phyloP scores from a whole-genome alignment of 1,140 invertebrate species.

The Ceratosolen solmsi region DNA sequence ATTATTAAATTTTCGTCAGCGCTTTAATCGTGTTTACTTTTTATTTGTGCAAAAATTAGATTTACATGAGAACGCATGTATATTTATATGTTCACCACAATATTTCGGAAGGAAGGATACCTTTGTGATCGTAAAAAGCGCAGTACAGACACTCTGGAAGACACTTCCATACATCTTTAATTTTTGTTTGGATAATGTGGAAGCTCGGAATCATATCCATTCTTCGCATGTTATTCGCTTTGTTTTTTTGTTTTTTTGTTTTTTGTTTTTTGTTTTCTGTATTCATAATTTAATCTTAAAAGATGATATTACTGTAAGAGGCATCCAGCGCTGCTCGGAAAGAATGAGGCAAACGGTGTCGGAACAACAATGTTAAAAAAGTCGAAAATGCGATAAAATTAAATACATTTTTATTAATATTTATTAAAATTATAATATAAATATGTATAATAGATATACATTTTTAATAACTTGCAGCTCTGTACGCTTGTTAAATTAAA shows the following conservation, averaged over 20 bases:
- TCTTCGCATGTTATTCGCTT: slow-evolving; percentile 36
- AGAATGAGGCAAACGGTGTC: background rate
- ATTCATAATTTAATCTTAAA: slow-evolving; percentile 53
- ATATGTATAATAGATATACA: slow-evolving; percentile 29
- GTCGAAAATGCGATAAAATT: slow-evolving; percentile 23
- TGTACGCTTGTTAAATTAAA: slow-evolving; percentile 20
- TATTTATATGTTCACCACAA: slow-evolving; percentile 35
- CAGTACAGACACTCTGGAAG: slow-evolving; percentile 62
- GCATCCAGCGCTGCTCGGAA: slow-evolving; percentile 26
- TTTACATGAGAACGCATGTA: slow-evolving; percentile 37
- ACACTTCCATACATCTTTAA: slow-evolving; percentile 62
- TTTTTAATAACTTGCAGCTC: slow-evolving; percentile 6
- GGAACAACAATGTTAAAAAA: background rate
- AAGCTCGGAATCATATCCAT: slow-evolving; percentile 58
- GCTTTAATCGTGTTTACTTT: slow-evolving; percentile 10
- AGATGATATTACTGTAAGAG: slow-evolving; percentile 54
- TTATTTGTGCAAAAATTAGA: slow-evolving; percentile 44
- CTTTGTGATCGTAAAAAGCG: slow-evolving; percentile 56
- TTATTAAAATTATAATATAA: slow-evolving; percentile 41
- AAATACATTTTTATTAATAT: slow-evolving; percentile 32
- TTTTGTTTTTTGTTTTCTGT: too few species aligned
- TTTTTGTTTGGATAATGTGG: slow-evolving; percentile 60
- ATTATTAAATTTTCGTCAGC: slow-evolving; percentile 40
- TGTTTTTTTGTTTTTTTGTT: too few species aligned
- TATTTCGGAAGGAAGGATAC: slow-evolving; percentile 54